phyloP scores from a whole-genome alignment of 2,888 invertebrate species.

The Clostera curtula region DNA sequence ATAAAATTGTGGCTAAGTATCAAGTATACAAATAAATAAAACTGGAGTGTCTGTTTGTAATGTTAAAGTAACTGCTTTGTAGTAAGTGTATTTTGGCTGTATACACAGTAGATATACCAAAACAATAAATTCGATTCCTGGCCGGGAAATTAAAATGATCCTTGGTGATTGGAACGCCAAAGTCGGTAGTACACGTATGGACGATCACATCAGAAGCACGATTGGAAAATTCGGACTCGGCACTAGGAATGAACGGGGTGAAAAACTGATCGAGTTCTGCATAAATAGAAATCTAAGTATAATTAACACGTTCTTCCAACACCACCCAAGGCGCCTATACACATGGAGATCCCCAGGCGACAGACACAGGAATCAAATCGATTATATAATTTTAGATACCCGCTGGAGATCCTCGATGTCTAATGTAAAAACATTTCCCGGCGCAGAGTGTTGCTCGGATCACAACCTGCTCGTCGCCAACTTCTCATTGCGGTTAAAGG shows the following conservation, averaged over 20 bases:
- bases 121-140: no score
- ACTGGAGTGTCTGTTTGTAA: no score
- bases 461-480: slow-evolving; percentile 1
- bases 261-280: background rate
- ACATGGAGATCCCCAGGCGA: background rate
- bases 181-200: no score
- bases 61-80: no score
- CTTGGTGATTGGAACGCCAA: background rate
- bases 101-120: no score
- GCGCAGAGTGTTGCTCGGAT: slow-evolving; percentile 4
- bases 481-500: background rate
- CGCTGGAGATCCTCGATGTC: background rate
- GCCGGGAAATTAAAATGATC: background rate
- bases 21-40: no score
- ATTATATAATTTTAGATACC: background rate
- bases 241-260: background rate
- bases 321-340: background rate
- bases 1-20: no score
- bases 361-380: background rate
- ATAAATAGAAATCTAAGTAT: background rate
- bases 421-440: slow-evolving; percentile 1
- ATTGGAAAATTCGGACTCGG: background rate
- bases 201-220: background rate
- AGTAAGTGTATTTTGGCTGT: no score
- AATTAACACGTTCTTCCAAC: background rate